A percentile compares a stretch with the other conserved stretches of the same genome.
Conservation (phyloP, 2,797 vertebrate species). For the Carcharodon carcharias region DNA sequence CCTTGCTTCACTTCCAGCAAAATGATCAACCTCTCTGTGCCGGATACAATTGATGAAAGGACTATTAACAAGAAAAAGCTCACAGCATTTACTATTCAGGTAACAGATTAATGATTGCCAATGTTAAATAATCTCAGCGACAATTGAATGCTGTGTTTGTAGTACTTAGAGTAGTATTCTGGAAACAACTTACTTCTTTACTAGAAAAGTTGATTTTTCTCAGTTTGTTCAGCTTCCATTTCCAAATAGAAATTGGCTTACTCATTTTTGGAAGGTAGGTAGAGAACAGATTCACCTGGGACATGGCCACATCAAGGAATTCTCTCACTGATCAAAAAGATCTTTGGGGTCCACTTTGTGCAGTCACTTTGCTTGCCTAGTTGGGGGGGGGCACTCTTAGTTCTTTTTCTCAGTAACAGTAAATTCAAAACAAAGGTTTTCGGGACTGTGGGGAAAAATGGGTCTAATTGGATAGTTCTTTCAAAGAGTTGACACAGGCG, state of each 20-base stretch:
- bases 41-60: conserved; percentile 93
- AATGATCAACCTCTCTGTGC: conserved; percentile 93
- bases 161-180: neutral
- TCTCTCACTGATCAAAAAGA: neutral
- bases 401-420: neutral
- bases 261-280: neutral
- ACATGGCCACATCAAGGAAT: neutral
- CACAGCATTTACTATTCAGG: conserved; percentile 87
- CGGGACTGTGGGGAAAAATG: no score
- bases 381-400: neutral
- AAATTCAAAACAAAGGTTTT: neutral
- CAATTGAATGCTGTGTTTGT: neutral
- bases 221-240: neutral
- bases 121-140: neutral
- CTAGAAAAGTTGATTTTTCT: neutral
- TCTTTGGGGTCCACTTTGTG: neutral
- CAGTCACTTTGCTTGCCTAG: neutral
- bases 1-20: conserved; percentile 61
- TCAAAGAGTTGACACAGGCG: neutral
- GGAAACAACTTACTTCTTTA: neutral
- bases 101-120: conserved; percentile 43
- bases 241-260: neutral
- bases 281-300: neutral
- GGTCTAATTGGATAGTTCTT: neutral
- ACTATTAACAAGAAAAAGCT: conserved; percentile 95